phyloP scores from a whole-genome alignment of 2,113 vertebrate species.

The Merops nubicus region DNA sequence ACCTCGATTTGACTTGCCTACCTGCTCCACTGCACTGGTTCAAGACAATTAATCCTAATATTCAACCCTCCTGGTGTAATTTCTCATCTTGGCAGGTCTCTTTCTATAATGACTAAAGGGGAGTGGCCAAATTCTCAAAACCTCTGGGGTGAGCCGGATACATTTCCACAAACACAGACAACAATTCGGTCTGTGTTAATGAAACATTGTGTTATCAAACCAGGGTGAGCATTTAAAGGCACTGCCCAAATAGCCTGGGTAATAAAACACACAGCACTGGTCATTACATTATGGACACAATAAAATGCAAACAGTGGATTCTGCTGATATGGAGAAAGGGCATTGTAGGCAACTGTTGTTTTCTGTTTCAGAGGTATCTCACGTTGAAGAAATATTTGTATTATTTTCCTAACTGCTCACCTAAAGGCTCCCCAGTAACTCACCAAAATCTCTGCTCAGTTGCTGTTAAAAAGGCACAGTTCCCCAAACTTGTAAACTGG shows the following conservation, averaged over 20 bases:
- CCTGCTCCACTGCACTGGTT: constrained; percentile 90
- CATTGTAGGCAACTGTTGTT: background rate
- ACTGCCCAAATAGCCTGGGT: background rate
- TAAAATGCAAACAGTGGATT: background rate
- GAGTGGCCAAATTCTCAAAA: constrained; percentile 81
- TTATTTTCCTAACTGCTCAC: constrained; percentile 9
- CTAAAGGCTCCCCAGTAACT: background rate
- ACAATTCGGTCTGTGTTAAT: constrained; percentile 59
- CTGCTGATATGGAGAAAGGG: background rate
- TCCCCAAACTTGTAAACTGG: background rate
- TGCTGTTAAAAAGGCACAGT: background rate
- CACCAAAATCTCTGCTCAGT: background rate
- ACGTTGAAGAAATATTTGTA: background rate
- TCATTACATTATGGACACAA: background rate
- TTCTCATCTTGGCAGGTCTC: constrained; percentile 97
- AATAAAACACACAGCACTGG: background rate
- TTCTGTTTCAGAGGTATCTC: background rate
- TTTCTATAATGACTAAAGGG: constrained; percentile 90
- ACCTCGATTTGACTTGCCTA: constrained; percentile 86
- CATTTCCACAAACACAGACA: constrained; percentile 59
- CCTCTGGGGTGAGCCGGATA: constrained; percentile 78
- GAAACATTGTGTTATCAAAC: constrained; percentile 5
- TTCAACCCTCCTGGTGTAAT: constrained; percentile 88
- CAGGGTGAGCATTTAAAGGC: background rate
- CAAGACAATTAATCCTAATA: constrained; percentile 99